Evolutionary conservation across 2,888 invertebrate species (phyloP), one percentile per base, ranked within the genome.

Genomic region (Heliconius erato): DNA sequence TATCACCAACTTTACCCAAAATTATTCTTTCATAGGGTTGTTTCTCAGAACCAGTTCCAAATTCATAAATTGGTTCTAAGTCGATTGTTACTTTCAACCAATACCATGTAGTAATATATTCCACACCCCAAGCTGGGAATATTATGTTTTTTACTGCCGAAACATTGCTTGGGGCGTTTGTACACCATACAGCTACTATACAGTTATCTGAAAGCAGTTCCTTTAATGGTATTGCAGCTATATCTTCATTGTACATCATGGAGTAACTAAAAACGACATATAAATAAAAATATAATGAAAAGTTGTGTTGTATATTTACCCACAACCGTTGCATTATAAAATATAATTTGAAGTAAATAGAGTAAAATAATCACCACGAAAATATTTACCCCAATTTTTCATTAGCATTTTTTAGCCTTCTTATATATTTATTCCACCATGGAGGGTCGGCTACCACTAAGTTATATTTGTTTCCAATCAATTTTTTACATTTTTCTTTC

Each of bases 401-500:
- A 90, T 96, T 96, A 82, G 96, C 96, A 87, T 95, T 95, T 89
- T 97, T 98, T 89, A 98, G 96, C 84, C 99, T 97, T 88, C 98
- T 97, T 74, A 99, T 98, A 85, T 98, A 99, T 93, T 99, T 99
- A 91, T 99, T 99, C 96, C 98, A 97, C 99, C 99, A 99, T 0
- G 99, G 99, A 59, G 99, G 99, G 95, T 99, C 99, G 86, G 99
- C 95, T 28, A 99, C 93, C 79, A 99, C 96, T 79, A 99, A 95
- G 92, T 99, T 98, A 96, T 97, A 99, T 83, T 95, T 95, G 81
- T 91, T 91, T 12, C 94, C 93, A 35, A 88, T 81, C 68, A 97
- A 90, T 82, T 94, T 92, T 44, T 92, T 87, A 74, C 97, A 93
- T 86, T 96, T 94, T 76, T 96, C 91, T n/a, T 92, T 91, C 0